A percentile compares a stretch with the other conserved stretches of the same genome.
Conservation (phyloP, 2,113 vertebrate genomes). For the Sula dactylatra region DNA sequence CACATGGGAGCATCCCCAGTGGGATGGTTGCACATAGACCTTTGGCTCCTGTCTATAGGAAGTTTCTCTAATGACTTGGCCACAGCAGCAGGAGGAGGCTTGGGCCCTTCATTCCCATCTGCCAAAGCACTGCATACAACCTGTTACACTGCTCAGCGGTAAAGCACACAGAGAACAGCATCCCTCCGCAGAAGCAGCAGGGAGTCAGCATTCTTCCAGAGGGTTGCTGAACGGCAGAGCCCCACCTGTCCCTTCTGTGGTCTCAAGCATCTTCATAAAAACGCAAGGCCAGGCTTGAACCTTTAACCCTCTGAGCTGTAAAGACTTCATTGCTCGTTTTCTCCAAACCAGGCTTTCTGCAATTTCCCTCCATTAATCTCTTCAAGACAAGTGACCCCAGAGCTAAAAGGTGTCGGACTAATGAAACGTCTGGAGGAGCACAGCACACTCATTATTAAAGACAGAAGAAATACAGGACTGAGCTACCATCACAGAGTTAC, state of each 20-base stretch:
- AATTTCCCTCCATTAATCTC: constrained; percentile 61
- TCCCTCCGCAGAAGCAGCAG: not conserved
- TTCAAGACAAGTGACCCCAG: not conserved
- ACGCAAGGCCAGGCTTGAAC: not conserved
- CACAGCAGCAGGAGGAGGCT: not conserved
- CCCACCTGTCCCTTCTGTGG: not conserved
- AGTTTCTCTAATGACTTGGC: not conserved
- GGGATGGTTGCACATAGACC: not conserved
- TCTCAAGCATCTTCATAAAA: constrained; percentile 30
- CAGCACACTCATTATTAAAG: not conserved
- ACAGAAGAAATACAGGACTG: not conserved
- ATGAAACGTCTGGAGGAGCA: constrained; percentile 50
- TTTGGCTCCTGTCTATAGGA: not conserved
- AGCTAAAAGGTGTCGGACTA: constrained; percentile 42
- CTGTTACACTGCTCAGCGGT: not conserved
- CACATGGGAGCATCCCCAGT: fast-evolving
- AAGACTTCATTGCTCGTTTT: constrained; percentile 46
- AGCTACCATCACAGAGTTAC: not conserved
- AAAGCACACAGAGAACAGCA: not conserved
- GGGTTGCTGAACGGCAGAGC: not conserved
- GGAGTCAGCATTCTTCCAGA: not conserved
- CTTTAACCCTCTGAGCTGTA: not conserved
- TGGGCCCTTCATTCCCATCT: not conserved
- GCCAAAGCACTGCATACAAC: not conserved
- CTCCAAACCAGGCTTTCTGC: constrained; percentile 21